Evolutionary conservation across 1,140 invertebrate species (phyloP).

Genomic region (Trypoxylus dichotomus): DNA sequence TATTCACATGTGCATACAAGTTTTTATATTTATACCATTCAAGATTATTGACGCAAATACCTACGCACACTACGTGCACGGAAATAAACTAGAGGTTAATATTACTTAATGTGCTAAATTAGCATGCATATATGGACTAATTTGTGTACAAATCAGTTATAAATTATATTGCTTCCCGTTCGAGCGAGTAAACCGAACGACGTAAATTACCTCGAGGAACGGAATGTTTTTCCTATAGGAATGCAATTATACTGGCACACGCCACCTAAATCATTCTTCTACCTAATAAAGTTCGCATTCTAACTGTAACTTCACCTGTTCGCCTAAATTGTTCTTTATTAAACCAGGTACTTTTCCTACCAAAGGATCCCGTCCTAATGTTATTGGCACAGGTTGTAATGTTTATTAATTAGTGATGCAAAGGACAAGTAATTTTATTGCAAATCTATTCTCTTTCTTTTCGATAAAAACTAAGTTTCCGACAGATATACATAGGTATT

Average conservation of each 20-base stretch:
- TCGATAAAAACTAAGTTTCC: too few relatives aligned
- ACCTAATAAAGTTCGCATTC: not conserved
- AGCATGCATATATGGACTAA: not conserved
- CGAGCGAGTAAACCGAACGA: not conserved
- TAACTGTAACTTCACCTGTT: not conserved
- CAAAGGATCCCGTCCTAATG: not conserved
- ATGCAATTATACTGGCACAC: slow-evolving; percentile 6
- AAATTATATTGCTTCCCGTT: slow-evolving; percentile 2
- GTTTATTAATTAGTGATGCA: not conserved
- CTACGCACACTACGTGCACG: not conserved
- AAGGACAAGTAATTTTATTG: not conserved
- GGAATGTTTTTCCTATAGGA: not conserved
- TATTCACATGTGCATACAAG: not conserved
- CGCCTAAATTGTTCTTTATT: slow-evolving; percentile 6
- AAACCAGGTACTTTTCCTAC: not conserved
- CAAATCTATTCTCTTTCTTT: not conserved
- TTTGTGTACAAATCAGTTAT: not conserved
- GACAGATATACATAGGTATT: too few relatives aligned
- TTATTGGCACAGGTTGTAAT: not conserved
- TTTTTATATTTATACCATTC: not conserved
- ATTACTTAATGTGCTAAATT: not conserved
- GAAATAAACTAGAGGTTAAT: slow-evolving; percentile 13
- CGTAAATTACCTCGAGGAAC: not conserved
- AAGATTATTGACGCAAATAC: not conserved
- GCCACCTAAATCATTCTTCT: slow-evolving; percentile 2